These are phyloP conservation scores for Tauraco erythrolophus DNA, from an alignment of 2,113 vertebrate species.

Conservation along the genomic window DNA sequence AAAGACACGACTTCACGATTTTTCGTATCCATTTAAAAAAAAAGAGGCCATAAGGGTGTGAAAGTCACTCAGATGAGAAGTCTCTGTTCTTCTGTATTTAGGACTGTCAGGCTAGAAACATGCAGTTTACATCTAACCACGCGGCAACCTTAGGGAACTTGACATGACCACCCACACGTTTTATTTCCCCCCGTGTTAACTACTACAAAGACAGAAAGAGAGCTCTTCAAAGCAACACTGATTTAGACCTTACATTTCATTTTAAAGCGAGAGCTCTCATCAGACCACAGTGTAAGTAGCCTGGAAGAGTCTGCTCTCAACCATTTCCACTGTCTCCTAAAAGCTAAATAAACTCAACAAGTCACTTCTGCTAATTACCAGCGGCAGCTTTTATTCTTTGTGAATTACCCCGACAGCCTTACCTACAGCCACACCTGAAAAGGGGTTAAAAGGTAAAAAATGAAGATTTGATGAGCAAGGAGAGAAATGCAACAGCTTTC, in stretches of 20 bases:
- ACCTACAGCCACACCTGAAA: conserved; percentile 14
- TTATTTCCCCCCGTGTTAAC: neutral
- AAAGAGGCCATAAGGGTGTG: neutral
- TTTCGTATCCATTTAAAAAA: neutral
- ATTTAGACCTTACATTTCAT: neutral
- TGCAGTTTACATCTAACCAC: neutral
- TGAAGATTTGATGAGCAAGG: neutral
- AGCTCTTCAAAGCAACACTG: neutral
- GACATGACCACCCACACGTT: neutral
- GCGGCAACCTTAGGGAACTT: neutral
- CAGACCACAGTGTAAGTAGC: neutral
- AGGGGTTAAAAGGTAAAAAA: neutral
- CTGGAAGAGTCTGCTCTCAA: neutral
- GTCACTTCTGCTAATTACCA: conserved; percentile 14
- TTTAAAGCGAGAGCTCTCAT: neutral
- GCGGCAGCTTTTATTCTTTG: neutral
- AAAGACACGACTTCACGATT: neutral
- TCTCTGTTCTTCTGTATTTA: neutral
- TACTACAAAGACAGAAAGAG: neutral
- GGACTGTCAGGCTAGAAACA: neutral
- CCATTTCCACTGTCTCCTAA: neutral
- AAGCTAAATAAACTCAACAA: neutral
- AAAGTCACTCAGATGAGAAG: neutral
- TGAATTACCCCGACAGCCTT: neutral
- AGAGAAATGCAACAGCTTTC: neutral